Evolutionary conservation across 2,888 invertebrate genomes (phyloP).

Genomic region (Choreutis nemorana): DNA sequence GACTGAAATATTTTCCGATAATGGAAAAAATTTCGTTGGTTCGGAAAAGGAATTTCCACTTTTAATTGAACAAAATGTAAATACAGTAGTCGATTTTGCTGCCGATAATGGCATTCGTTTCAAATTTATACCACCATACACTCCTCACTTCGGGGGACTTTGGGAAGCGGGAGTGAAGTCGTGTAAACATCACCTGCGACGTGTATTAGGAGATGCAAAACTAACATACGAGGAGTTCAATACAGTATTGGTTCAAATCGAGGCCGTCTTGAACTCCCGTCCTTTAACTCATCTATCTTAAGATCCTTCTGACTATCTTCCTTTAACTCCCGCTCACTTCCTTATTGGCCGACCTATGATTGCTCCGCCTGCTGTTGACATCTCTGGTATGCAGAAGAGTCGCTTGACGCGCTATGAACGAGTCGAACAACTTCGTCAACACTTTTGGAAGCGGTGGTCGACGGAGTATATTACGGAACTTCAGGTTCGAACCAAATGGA

Average conservation of each 20-base stretch:
- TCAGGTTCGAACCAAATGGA: constrained; percentile 17
- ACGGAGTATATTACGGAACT: constrained; percentile 14
- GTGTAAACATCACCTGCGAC: constrained; percentile 10
- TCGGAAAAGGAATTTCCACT: no score
- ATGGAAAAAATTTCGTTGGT: constrained; percentile 8
- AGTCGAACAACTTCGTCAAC: constrained; percentile 14
- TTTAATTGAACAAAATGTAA: no score
- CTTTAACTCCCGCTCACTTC: constrained; percentile 3
- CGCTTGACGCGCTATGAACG: constrained; percentile 10
- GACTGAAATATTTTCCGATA: constrained; percentile 14
- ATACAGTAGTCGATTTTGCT: no score
- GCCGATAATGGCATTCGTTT: background rate
- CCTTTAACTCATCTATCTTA: constrained; percentile 9
- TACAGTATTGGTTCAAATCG: constrained; percentile 8
- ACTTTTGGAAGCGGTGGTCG: constrained; percentile 15
- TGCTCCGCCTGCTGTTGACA: constrained; percentile 6
- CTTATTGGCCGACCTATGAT: constrained; percentile 5
- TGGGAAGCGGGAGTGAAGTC: constrained; percentile 10
- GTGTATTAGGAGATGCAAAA: constrained; percentile 9
- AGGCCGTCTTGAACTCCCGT: constrained; percentile 10
- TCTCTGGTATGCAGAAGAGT: background rate
- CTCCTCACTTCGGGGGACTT: background rate
- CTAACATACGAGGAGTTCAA: constrained; percentile 7
- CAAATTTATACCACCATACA: background rate
- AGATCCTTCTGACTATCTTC: constrained; percentile 9